Conservation (phyloP, 53 echinoderm and acorn worm genomes). For the Stichopus horrens region DNA sequence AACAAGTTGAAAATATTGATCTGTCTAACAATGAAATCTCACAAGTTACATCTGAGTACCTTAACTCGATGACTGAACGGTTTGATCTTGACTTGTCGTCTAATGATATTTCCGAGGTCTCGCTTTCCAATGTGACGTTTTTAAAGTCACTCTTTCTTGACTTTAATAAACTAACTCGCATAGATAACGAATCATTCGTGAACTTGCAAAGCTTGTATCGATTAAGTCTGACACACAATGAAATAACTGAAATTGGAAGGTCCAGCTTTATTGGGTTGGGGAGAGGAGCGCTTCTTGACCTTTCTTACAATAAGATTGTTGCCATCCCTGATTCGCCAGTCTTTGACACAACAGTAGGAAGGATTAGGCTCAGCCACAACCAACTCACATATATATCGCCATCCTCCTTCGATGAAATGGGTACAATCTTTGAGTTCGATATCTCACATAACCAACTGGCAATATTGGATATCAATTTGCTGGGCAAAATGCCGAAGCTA, state of each 20-base stretch:
- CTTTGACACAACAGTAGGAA: neutral
- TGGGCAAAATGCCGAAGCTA: slow-evolving; percentile 29
- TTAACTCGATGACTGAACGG: neutral
- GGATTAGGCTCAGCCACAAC: neutral
- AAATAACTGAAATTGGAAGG: neutral
- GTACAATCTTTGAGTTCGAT: neutral
- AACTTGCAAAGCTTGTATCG: neutral
- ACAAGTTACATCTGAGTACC: neutral
- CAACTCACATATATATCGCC: neutral
- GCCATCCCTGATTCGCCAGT: neutral
- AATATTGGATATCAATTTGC: neutral
- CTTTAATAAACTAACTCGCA: neutral
- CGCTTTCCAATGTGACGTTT: neutral
- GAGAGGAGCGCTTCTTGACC: neutral
- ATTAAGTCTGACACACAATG: slow-evolving; percentile 9
- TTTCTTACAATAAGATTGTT: slow-evolving; percentile 3
- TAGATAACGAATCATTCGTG: neutral
- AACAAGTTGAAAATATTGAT: neutral
- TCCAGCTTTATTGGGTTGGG: neutral
- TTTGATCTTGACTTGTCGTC: slow-evolving; percentile 21
- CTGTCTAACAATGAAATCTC: slow-evolving; percentile 17
- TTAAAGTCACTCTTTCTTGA: neutral
- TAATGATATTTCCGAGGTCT: neutral
- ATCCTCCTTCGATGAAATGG: slow-evolving; percentile 22
- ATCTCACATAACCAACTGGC: slow-evolving; percentile 12